Conservation (phyloP, 2,888 invertebrate genomes). For the Villa cingulata region DNA sequence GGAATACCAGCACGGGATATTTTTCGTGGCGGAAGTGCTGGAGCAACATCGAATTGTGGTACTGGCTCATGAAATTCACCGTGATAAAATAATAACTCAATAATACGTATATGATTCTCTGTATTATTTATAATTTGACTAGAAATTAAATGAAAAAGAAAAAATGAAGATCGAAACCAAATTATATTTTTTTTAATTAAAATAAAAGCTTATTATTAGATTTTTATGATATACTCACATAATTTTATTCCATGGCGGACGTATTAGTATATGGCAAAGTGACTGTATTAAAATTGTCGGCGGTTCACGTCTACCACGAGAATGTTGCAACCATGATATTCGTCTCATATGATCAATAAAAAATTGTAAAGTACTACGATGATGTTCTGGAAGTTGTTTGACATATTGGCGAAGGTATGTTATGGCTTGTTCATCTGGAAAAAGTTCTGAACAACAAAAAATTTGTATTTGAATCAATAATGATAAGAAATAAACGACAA, state of each 20-base stretch:
- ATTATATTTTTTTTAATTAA: background rate
- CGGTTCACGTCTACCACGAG: constrained; percentile 48
- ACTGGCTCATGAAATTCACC: constrained; percentile 54
- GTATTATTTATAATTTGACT: constrained; percentile 63
- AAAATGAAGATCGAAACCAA: too few relatives aligned
- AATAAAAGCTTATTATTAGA: too few relatives aligned
- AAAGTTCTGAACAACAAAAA: constrained; percentile 10
- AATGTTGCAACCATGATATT: constrained; percentile 53
- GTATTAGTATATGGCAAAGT: constrained; percentile 55
- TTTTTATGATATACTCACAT: constrained; percentile 45
- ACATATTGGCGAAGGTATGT: constrained; percentile 41
- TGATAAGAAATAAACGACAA: background rate
- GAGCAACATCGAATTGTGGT: constrained; percentile 50
- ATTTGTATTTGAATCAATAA: too few relatives aligned
- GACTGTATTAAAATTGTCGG: constrained; percentile 55
- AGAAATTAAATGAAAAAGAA: constrained; percentile 14
- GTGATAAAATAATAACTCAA: constrained; percentile 51
- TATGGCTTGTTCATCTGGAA: constrained; percentile 39
- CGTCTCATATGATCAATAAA: constrained; percentile 58
- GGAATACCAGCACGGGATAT: constrained; percentile 31
- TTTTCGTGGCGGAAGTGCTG: constrained; percentile 49
- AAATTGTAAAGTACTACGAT: constrained; percentile 46
- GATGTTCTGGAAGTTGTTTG: constrained; percentile 48
- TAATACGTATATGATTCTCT: constrained; percentile 55
- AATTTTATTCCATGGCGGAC: constrained; percentile 64